Evolutionary conservation across 2,888 invertebrate genomes (phyloP), one percentile per base, ranked within the genome.

Genomic region (Suillia variegata): DNA sequence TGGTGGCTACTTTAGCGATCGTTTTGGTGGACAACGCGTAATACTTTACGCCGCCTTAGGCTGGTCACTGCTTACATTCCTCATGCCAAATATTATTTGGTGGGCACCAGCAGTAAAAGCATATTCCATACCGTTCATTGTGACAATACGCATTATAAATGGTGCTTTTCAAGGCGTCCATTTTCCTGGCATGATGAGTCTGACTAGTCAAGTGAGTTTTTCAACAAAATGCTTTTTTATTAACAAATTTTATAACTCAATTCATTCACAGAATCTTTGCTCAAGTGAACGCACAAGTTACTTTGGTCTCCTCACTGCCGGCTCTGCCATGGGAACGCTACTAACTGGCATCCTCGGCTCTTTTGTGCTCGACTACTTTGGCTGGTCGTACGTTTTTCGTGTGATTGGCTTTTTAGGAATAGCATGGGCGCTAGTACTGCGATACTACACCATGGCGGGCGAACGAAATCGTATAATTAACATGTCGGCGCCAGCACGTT

Each of bases 101-200:
- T 67, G 75, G 24, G 77, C 81, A 4, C 74, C 79, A 15, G 71
- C 73, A 15, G 65, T 77, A 4, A 80, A 79, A 63, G 69, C 66
- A 34, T 80, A 80, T 59, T 81, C 86, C 13, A 82, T 87, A 61
- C 82, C 83, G 31, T 82, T 87, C 48, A 83, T 88, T 56, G 85
- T 88, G n/a, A 76, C 84, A 15, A 81, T 87, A 34, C 81, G 89
- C 65, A 85, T 87, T 26, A 71, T 87, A 5, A 85, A 88, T 68
- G 89, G 89, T 51, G 85, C 88, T n/a, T 85, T 85, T 69, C 89
- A 89, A 65, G 83, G 88, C 55, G 85, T 88, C 48, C 89, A 89
- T 78, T 88, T 88, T 79, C 90, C 90, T 53, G 86, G 88, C 69
- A 85, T 89, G 84, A 89, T 88, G 54, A 89, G 88, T 72, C 77